Conservation (phyloP, 2,797 vertebrate genomes). For the Hydrophis major region DNA sequence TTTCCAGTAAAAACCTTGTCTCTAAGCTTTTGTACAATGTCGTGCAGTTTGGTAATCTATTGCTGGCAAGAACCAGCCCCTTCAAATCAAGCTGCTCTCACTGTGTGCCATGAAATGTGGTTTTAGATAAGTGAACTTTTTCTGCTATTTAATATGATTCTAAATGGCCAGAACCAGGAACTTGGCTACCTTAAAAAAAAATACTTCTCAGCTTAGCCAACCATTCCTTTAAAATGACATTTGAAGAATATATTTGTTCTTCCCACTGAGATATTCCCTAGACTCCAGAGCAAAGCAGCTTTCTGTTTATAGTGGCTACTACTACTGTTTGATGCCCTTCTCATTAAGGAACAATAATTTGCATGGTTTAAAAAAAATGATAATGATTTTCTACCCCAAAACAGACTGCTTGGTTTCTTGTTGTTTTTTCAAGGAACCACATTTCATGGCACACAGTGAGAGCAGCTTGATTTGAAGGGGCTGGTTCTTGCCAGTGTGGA, state of each 20-base stretch:
- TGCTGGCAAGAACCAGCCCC: not conserved
- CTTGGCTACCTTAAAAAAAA: conserved; percentile 17
- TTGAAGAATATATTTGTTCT: not conserved
- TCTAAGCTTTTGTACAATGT: not conserved
- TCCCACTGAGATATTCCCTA: not conserved
- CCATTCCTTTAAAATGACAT: not conserved
- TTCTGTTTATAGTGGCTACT: not conserved
- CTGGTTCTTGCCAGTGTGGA: not conserved
- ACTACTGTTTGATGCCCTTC: conserved; percentile 20
- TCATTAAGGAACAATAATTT: conserved; percentile 16
- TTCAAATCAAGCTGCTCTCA: conserved; percentile 36
- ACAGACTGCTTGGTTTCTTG: not conserved
- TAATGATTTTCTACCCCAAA: accelerated
- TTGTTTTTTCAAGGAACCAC: not conserved
- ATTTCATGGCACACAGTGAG: too few species aligned
- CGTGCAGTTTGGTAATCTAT: conserved; percentile 8
- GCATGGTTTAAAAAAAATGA: conserved; percentile 14
- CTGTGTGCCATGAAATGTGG: not conserved
- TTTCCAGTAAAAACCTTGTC: conserved; percentile 19
- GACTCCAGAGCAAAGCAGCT: conserved; percentile 15
- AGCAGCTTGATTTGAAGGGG: too few species aligned
- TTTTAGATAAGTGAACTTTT: conserved; percentile 35
- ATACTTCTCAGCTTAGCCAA: conserved; percentile 40
- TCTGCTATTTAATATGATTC: conserved; percentile 17
- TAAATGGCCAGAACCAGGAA: conserved; percentile 27